These are phyloP conservation scores for Musca vetustissima DNA, from an alignment of 1,140 invertebrate genomes.

Conservation along the genomic window DNA sequence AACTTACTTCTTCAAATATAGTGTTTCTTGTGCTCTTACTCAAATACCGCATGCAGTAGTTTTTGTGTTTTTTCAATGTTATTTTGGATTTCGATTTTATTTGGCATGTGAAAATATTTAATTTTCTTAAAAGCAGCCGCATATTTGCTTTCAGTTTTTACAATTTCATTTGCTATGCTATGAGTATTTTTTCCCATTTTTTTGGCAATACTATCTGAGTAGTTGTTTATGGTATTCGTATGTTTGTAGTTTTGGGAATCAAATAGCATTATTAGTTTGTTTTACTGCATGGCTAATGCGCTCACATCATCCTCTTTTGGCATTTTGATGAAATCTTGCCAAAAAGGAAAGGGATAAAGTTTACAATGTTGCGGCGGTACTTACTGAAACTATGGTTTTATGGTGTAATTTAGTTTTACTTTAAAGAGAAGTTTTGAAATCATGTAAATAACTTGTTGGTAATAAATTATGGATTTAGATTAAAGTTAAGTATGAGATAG, in stretches of 20 bases:
- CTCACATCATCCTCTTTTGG: not conserved
- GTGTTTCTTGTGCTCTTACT: no score
- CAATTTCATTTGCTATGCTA: not conserved
- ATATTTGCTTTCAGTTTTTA: constrained; percentile 11
- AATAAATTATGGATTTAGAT: no score
- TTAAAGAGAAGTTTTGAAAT: no score
- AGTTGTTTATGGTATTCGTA: no score
- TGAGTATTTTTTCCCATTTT: not conserved
- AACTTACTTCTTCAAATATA: no score
- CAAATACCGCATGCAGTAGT: no score
- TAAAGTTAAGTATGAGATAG: no score
- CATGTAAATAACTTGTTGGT: no score
- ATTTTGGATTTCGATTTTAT: not conserved
- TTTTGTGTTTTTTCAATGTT: no score
- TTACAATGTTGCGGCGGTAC: not conserved
- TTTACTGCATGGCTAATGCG: constrained; percentile 14
- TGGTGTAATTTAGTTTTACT: no score
- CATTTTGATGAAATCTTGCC: constrained; percentile 1
- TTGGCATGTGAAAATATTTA: constrained; percentile 16
- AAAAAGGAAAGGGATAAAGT: not conserved
- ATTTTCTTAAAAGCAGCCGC: constrained; percentile 17
- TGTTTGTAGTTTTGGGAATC: no score
- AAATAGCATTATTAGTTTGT: constrained; percentile 7
- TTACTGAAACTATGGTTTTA: not conserved
- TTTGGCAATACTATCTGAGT: not conserved